Evolutionary conservation across 2,888 invertebrate species (phyloP).

Genomic region (Andrena marginata): DNA sequence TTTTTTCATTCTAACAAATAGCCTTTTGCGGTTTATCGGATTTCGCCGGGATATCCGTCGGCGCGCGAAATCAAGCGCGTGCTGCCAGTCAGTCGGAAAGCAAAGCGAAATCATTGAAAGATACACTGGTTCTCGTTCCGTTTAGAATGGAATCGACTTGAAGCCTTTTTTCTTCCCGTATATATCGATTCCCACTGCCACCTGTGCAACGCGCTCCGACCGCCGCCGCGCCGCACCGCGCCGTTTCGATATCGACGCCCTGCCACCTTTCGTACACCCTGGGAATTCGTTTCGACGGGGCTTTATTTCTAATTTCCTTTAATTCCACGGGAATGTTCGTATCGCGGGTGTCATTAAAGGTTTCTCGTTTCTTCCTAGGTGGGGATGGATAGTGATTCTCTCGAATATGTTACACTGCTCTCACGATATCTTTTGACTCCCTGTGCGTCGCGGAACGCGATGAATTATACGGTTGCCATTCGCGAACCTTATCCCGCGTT

Average conservation of each 20-base stretch:
- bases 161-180: background rate
- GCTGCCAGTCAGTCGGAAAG: slow-evolving; percentile 61
- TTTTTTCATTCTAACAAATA: slow-evolving; percentile 83
- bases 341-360: no score
- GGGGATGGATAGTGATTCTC: no score
- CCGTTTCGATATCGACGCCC: background rate
- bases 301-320: no score
- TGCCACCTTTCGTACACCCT: background rate
- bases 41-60: slow-evolving; percentile 73
- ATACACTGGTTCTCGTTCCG: slow-evolving; percentile 42
- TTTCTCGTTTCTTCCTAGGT: no score
- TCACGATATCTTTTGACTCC: background rate
- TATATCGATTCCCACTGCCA: background rate
- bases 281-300: no score
- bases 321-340: no score
- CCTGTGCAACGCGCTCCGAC: background rate
- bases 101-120: slow-evolving; percentile 58
- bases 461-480: background rate
- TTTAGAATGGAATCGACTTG: slow-evolving; percentile 15
- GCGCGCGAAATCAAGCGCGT: slow-evolving; percentile 72
- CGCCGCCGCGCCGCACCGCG: background rate
- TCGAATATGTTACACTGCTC: no score
- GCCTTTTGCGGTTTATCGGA: slow-evolving; percentile 82
- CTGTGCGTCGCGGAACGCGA: background rate
- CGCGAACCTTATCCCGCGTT: background rate